Base-by-base conservation (phyloP, 2,888 invertebrate genomes). In the Thalpophila matura region DNA sequence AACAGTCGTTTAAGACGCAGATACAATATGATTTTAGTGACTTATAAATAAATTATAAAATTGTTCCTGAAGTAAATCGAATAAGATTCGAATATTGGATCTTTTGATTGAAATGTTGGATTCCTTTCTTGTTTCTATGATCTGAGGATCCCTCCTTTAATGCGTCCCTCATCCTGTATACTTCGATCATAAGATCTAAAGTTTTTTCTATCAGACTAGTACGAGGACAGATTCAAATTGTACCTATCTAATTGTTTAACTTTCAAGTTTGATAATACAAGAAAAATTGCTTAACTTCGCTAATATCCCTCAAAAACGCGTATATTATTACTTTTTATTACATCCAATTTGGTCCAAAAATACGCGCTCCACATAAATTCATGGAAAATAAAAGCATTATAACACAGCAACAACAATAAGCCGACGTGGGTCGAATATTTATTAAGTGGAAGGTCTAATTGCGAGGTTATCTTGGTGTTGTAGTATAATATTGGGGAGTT, bases 341-440 rank as follows among this genome's bases (percentile, higher is more conserved):
- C 61, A 62, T 26, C 50, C 61, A 78, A 62, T 77, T 72, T 64
- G 43, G 37, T 54, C 50, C 46, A 57, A 73, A 76, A 76, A 62
- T 67, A 66, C 45, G 56, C 60, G 56, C 22, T 42, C 31, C 69
- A 60, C 60, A 54, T 62, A 70, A 74, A 80, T 79, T 80, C 72
- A 73, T 77, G 72, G 62, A 73, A 82, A 79, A 79, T 80, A 80
- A 80, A 79, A 80, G 61, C 79, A 77, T 79, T 79, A 75, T 63
- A 74, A 66, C 57, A 66, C 50, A 70, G 66, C 60, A 66, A 56
- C 74, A 77, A 77, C 80, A 81, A 80, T 77, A 78, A 76, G 74
- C 74, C 60, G 74, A 77, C 78, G 78, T 63, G 81, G 70, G 69
- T 63, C 64, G 82, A 77, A 82, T 83, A 77, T 77, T 82, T 79